Percentiles rank a stretch among this genome's conserved stretches.
phyloP scores from a whole-genome alignment of 2,888 invertebrate genomes.

The Fissipunctia ypsillon region DNA sequence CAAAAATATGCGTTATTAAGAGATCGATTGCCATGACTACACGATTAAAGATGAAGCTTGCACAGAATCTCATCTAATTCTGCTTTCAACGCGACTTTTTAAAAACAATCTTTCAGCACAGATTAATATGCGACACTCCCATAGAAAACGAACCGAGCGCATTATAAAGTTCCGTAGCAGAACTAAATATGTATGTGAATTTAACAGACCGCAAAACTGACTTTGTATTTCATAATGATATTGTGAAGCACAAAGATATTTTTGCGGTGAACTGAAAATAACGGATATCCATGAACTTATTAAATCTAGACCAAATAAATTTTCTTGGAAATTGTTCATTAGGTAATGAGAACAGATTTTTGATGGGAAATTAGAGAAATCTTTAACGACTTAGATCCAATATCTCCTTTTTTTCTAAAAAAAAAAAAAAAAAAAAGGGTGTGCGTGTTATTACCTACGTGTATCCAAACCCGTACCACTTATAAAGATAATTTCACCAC shows the following conservation, averaged over 20 bases:
- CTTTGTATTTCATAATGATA: background rate
- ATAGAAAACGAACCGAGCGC: background rate
- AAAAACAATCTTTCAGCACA: background rate
- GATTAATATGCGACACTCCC: background rate
- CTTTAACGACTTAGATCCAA: background rate
- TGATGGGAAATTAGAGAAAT: background rate
- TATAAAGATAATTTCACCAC: slow-evolving; percentile 24
- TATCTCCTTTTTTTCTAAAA: background rate
- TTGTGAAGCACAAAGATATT: background rate
- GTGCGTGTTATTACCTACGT: slow-evolving; percentile 22
- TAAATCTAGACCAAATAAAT: background rate
- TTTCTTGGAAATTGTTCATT: background rate
- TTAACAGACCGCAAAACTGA: background rate
- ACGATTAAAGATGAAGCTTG: slow-evolving; percentile 3
- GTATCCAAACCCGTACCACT: slow-evolving; percentile 7
- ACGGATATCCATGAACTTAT: background rate
- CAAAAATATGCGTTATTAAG: background rate
- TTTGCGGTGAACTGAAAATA: background rate
- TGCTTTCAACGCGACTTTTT: background rate
- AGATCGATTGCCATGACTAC: slow-evolving; percentile 6
- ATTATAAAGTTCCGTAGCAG: background rate
- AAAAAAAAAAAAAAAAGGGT: background rate
- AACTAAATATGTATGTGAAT: background rate
- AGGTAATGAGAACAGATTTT: background rate
- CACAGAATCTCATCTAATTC: background rate